Base-by-base conservation (phyloP, 2,797 vertebrate genomes). In the Pelodytes ibericus region DNA sequence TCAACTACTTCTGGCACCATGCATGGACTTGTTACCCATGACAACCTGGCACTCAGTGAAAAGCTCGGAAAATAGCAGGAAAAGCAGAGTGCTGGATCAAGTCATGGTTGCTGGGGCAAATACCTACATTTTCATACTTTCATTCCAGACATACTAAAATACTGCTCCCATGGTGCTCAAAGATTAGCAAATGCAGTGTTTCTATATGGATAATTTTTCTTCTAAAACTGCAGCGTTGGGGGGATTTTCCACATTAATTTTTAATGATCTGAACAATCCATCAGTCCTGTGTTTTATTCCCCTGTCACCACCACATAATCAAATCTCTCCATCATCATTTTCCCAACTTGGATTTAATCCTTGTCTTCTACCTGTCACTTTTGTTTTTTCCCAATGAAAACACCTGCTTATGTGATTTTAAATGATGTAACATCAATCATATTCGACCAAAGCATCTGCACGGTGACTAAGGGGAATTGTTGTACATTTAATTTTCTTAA, bases 351-450 rank as follows among this genome's bases (percentile, higher is more conserved):
- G 47, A 44, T 71, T 57, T 41, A 9, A 69, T 62, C 29, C 25
- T 77, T 6, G 0, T 27, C 58, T 53, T 29, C 41, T 64, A 26
- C 30, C 31, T 51, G 64, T 31, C n/a, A 63, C 39, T 44, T 63
- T 56, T 63, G 16, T 41, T 53, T n/a, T n/a, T 36, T n/a, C 36
- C 24, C 25, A 27, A 10, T 49, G 36, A 26, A 64, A 64, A 71
- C 66, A 77, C 67, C 74, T 71, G 74, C 25, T 71, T 71, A 44
- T 64, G 47, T 44, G 66, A 47, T n/a, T 64, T 65, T 71, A 71
- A 70, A 71, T 64, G 67, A 77, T 47, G 56, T 31, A n/a, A 31
- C 59, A 77, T 77, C 67, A 71, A 77, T 77, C 74, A 71, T 44
- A 51, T 61, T 57, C 67, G 65, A 3, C 33, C 49, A 65, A 44